Conservation (phyloP, 1,140 invertebrate species). For the Yoshiicerus persimilis region DNA sequence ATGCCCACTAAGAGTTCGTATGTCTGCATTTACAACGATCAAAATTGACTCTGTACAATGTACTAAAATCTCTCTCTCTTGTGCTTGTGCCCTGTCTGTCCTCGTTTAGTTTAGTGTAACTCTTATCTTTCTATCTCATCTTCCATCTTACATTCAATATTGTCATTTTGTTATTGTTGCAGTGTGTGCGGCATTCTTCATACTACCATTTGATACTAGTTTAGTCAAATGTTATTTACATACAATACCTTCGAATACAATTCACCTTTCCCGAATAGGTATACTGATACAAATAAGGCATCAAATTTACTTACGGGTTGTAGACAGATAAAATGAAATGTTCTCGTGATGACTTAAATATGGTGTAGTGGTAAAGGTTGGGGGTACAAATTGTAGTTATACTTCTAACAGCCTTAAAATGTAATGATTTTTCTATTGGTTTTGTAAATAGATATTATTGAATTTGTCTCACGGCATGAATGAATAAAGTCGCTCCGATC, state of each 20-base stretch:
- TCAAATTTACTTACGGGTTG: not conserved
- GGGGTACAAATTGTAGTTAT: not conserved
- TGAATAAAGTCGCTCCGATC: not conserved
- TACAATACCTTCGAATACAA: not conserved
- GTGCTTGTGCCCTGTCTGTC: not conserved
- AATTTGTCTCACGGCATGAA: not conserved
- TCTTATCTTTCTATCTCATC: not conserved
- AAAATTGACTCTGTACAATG: not conserved
- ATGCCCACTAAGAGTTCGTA: not conserved
- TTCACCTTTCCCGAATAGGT: not conserved
- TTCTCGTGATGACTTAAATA: not conserved
- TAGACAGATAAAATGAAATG: too few species aligned
- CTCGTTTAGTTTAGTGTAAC: not conserved
- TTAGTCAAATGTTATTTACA: not conserved
- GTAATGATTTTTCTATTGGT: not conserved
- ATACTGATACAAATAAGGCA: not conserved
- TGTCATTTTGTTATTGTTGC: constrained; percentile 7
- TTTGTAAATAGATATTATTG: not conserved
- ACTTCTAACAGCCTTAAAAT: not conserved
- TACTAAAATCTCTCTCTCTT: not conserved
- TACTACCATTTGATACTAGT: not conserved
- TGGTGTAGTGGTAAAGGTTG: not conserved
- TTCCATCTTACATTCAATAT: not conserved
- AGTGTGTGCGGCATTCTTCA: not conserved
- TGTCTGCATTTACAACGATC: not conserved